A percentile compares a stretch with the other conserved stretches of the same genome.
These are phyloP conservation scores for Dasypus novemcinctus DNA, from an alignment of 2,113 vertebrate genomes.

Conservation along the genomic window DNA sequence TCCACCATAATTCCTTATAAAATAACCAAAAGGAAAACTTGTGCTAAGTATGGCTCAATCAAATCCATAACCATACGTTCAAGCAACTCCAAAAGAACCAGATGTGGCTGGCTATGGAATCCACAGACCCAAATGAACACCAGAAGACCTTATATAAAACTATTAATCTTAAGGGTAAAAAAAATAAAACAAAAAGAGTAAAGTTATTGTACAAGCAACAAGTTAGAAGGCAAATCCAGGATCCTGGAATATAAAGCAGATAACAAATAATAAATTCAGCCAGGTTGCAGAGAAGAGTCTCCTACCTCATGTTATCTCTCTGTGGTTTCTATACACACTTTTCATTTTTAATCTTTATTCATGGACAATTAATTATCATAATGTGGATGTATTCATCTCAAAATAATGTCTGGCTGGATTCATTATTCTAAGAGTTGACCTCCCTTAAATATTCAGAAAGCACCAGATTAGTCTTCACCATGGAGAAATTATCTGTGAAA, in stretches of 20 bases:
- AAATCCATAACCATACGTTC: slow-evolving; percentile 51
- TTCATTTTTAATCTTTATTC: slow-evolving; percentile 40
- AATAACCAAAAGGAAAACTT: slow-evolving; percentile 53
- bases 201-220: slow-evolving; percentile 51
- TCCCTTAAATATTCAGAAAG: slow-evolving; percentile 11
- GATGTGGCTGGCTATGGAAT: slow-evolving; percentile 23
- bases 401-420: slow-evolving; percentile 22
- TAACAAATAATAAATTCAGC: not conserved
- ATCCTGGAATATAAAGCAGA: slow-evolving; percentile 20
- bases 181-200: not conserved
- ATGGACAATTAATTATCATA: slow-evolving; percentile 6
- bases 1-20: slow-evolving; percentile 55
- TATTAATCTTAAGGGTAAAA: slow-evolving; percentile 17
- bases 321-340: not conserved
- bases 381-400: not conserved
- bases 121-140: slow-evolving; percentile 50
- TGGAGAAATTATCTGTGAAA: slow-evolving; percentile 5
- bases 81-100: slow-evolving; percentile 59
- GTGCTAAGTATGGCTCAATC: slow-evolving; percentile 33
- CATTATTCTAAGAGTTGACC: not conserved
- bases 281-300: not conserved
- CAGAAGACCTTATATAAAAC: slow-evolving; percentile 39
- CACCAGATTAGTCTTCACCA: slow-evolving; percentile 9
- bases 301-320: not conserved
- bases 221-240: slow-evolving; percentile 32